Conservation (phyloP, 37 sponge, comb jelly and placozoan species). For the Agelas oroides region DNA sequence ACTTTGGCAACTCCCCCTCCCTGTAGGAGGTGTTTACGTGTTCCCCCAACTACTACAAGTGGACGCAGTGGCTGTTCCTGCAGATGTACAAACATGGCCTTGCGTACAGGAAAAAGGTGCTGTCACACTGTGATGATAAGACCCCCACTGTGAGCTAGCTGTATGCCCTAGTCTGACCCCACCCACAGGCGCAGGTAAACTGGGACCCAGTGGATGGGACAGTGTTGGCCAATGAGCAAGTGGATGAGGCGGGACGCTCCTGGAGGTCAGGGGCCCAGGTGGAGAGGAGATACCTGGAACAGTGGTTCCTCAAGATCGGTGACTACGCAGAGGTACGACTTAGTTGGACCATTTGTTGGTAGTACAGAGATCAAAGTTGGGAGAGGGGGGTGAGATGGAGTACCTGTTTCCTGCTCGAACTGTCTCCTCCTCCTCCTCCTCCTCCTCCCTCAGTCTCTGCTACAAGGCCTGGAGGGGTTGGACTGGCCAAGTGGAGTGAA, state of each 20-base stretch:
- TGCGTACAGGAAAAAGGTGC: conserved; percentile 79
- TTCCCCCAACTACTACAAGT: conserved; percentile 82
- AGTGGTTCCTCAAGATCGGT: conserved; percentile 88
- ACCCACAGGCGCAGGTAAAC: conserved; percentile 75
- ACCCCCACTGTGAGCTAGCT: neutral
- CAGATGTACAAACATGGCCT: conserved; percentile 79
- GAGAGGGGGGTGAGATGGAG: too few relatives aligned
- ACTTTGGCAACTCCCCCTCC: neutral
- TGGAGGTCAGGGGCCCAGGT: conserved; percentile 90
- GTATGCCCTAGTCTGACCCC: neutral
- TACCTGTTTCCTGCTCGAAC: too few relatives aligned
- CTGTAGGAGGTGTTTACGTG: conserved; percentile 82
- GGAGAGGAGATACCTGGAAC: conserved; percentile 67
- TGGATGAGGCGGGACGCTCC: conserved; percentile 78
- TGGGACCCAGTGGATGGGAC: conserved; percentile 95
- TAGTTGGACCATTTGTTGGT: too few relatives aligned
- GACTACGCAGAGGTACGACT: conserved; percentile 68
- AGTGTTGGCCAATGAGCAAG: conserved; percentile 93
- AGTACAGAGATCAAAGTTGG: too few relatives aligned
- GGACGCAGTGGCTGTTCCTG: conserved; percentile 94
- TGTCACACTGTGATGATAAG: neutral
- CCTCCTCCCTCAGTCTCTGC: conserved; percentile 39
- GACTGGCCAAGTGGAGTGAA: conserved; percentile 86
- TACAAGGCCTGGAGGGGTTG: conserved; percentile 73
- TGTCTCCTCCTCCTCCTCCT: too few relatives aligned